Base-by-base conservation (phyloP, 2,113 vertebrate species). In the Sander vitreus region DNA sequence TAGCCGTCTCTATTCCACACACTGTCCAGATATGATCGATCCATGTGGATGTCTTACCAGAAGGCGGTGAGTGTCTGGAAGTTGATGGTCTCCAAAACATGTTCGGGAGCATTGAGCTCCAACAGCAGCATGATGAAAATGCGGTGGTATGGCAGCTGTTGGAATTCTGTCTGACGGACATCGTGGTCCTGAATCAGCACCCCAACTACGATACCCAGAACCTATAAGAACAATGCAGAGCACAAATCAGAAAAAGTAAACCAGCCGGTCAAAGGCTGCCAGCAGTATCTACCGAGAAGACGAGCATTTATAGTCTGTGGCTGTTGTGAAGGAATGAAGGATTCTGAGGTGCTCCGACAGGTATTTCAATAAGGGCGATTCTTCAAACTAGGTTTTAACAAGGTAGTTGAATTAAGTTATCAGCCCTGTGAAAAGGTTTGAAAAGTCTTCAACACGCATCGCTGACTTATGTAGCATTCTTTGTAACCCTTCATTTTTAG, bases 41-140 rank as follows among this genome's bases (percentile, higher is more conserved):
- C 18, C 9, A 48, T 3, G 14, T 4, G 5, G 15, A 23, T 0
- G 6, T 50, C 93, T 93, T 94, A 99, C 98, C 98, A 99, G 93
- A 99, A 99, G 83, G 98, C 98, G 18, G 98, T 99, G 85, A 99
- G 97, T 0, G 98, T 99, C 95, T 99, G 98, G 91, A 99, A 99
- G 95, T 99, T 99, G 91, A 99, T 99, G 77, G 98, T 99, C 93
- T 99, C 98, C 71, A 99, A 94, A 14, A 99, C 98, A 4, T 99
- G 98, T 85, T 99, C 98, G 0, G 98, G 98, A 71, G 98, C 98
- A 54, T 99, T 99, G 86, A 99, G 96, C 94, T 99, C 98, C 90
- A 99, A 85, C 59, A 99, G 94, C 91, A 99, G 93, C 98, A 99
- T 99, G 92, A 99, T 99, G 92, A 99, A 99, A 64, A 99, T 99